Evolutionary conservation across 2,888 invertebrate genomes (phyloP).

Genomic region (Dione juno): DNA sequence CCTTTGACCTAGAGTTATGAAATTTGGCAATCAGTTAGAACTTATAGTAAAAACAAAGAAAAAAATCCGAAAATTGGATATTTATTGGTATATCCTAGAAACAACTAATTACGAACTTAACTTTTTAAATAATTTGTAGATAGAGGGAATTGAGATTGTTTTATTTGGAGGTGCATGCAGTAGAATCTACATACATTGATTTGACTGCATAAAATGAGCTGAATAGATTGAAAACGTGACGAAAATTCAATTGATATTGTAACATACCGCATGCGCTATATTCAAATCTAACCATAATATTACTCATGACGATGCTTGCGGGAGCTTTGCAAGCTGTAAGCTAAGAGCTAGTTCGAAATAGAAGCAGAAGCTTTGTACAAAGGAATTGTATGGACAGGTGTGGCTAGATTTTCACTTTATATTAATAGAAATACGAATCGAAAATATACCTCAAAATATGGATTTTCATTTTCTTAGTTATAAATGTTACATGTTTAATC

Average conservation of each 20-base stretch:
- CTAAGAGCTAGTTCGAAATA: constrained; percentile 19
- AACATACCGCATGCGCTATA: neutral
- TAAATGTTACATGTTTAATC: too few species aligned
- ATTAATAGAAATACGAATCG: neutral
- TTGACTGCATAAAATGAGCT: neutral
- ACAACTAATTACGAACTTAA: too few species aligned
- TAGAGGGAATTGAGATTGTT: too few species aligned
- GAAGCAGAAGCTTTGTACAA: constrained; percentile 21
- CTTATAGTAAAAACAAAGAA: too few species aligned
- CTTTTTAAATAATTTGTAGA: too few species aligned
- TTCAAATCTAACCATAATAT: constrained; percentile 27
- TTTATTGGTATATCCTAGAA: too few species aligned
- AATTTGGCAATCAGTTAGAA: too few species aligned
- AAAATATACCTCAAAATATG: too few species aligned
- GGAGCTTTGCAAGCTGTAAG: neutral
- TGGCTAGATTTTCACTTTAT: neutral
- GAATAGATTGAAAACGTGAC: constrained; percentile 25
- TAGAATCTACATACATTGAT: neutral
- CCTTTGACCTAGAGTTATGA: too few species aligned
- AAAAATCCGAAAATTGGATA: too few species aligned
- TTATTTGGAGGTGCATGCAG: too few species aligned
- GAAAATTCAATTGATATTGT: constrained; percentile 22
- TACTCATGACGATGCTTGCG: neutral
- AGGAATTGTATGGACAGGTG: constrained; percentile 15
- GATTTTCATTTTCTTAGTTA: too few species aligned